Evolutionary conservation across 2,113 vertebrate species (phyloP).

Genomic region (Axis porcinus): DNA sequence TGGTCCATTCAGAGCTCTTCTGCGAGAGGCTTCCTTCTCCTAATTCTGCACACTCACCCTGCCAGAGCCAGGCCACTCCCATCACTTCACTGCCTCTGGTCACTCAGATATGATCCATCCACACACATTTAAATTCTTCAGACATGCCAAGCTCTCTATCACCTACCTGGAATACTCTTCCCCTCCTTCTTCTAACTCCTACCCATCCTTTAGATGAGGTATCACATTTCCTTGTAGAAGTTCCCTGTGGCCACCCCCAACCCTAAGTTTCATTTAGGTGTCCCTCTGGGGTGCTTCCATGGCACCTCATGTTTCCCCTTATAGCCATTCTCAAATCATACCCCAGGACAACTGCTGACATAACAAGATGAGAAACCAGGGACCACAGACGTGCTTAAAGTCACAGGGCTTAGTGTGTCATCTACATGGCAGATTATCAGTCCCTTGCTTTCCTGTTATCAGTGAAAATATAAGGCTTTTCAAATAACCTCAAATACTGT

Average conservation of each 20-base stretch:
- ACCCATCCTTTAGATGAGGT: not conserved
- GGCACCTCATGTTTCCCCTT: not conserved
- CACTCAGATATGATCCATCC: not conserved
- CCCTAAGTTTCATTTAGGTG: not conserved
- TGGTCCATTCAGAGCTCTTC: not conserved
- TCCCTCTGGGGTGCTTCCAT: not conserved
- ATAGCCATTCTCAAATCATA: not conserved
- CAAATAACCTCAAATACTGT: not conserved
- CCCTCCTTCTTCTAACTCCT: not conserved
- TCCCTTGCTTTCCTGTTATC: not conserved
- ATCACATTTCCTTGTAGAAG: not conserved
- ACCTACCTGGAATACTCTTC: not conserved
- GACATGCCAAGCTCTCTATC: not conserved
- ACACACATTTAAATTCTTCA: not conserved
- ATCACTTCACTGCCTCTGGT: not conserved
- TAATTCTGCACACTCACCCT: not conserved
- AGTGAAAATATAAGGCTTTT: slow-evolving; percentile 4
- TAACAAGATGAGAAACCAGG: not conserved
- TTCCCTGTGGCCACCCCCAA: not conserved
- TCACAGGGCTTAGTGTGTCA: not conserved
- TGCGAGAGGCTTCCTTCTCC: not conserved
- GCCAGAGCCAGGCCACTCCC: not conserved
- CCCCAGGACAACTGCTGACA: not conserved
- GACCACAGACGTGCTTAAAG: not conserved
- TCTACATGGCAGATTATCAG: not conserved